Percentiles rank a stretch among this genome's conserved stretches.
Evolutionary conservation across 2,797 vertebrate genomes (phyloP).

Genomic region (Notoglanidium macrostoma): DNA sequence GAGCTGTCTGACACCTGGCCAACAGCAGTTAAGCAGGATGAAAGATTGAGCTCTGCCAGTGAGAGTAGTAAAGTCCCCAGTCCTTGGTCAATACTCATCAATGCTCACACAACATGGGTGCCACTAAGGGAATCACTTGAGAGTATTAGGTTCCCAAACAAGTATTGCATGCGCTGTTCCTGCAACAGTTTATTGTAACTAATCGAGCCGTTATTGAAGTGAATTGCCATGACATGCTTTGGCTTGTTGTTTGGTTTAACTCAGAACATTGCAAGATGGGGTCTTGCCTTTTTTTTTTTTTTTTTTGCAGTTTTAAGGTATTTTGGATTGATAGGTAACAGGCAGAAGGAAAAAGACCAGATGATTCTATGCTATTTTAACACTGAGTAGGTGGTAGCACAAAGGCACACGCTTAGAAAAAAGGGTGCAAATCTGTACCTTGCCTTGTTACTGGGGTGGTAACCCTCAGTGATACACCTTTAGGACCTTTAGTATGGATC

Average conservation of each 20-base stretch:
- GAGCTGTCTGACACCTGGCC: conserved; percentile 51
- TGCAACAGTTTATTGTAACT: conserved; percentile 1
- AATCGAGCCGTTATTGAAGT: conserved; percentile 11
- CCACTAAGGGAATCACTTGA: conserved; percentile 23
- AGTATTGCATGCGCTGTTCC: not conserved
- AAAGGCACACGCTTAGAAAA: not conserved
- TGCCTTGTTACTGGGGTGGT: not conserved
- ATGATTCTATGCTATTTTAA: not conserved
- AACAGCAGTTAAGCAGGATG: conserved; percentile 47
- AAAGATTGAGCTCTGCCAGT: conserved; percentile 47
- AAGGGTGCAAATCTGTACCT: not conserved
- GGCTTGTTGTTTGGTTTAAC: conserved; percentile 24
- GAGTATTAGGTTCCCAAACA: conserved; percentile 16
- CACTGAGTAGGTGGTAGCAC: not conserved
- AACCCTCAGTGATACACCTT: not conserved
- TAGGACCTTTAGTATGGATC: not conserved
- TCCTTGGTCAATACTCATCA: conserved; percentile 52
- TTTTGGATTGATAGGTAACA: not conserved
- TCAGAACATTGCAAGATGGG: conserved; percentile 7
- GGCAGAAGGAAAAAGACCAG: not conserved
- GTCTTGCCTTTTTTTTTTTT: not conserved
- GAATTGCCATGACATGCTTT: conserved; percentile 10
- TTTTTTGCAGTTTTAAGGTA: not conserved
- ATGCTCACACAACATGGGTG: conserved; percentile 48
- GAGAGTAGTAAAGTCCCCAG: conserved; percentile 34